A percentile compares a stretch with the other conserved stretches of the same genome.
phyloP scores from a whole-genome alignment of 2,113 vertebrate species.

The Oxyura jamaicensis region DNA sequence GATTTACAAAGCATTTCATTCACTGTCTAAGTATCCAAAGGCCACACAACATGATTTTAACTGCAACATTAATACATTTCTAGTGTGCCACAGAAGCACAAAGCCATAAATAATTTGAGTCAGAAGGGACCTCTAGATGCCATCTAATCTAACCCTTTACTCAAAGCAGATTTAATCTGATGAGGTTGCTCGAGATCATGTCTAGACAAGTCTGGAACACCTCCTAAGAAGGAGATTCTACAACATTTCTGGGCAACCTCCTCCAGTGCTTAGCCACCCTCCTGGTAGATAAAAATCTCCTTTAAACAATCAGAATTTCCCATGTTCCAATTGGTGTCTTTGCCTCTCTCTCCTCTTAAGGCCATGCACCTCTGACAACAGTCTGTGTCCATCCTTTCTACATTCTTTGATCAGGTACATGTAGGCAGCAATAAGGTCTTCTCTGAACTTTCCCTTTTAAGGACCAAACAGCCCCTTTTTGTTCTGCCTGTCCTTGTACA shows the following conservation, averaged over 20 bases:
- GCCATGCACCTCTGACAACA: not conserved
- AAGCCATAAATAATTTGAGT: not conserved
- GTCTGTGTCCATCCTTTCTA: not conserved
- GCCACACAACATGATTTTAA: not conserved
- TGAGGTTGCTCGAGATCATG: not conserved
- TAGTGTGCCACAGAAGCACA: not conserved
- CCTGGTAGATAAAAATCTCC: not conserved
- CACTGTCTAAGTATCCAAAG: not conserved
- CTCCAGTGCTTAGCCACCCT: not conserved
- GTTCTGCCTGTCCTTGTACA: not conserved
- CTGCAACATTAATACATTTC: not conserved
- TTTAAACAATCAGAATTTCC: not conserved
- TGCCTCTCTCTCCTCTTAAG: not conserved
- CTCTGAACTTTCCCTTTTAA: not conserved
- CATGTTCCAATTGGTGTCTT: not conserved
- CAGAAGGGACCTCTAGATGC: not conserved
- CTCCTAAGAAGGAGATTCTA: not conserved
- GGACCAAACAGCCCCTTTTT: not conserved
- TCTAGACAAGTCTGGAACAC: not conserved
- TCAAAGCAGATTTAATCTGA: not conserved
- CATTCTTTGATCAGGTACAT: not conserved
- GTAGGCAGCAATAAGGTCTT: not conserved
- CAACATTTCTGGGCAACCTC: not conserved
- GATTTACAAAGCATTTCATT: not conserved
- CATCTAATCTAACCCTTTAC: not conserved